Evolutionary conservation across 64 coral and sea anemone species (phyloP).

Genomic region (Montipora foliosa): DNA sequence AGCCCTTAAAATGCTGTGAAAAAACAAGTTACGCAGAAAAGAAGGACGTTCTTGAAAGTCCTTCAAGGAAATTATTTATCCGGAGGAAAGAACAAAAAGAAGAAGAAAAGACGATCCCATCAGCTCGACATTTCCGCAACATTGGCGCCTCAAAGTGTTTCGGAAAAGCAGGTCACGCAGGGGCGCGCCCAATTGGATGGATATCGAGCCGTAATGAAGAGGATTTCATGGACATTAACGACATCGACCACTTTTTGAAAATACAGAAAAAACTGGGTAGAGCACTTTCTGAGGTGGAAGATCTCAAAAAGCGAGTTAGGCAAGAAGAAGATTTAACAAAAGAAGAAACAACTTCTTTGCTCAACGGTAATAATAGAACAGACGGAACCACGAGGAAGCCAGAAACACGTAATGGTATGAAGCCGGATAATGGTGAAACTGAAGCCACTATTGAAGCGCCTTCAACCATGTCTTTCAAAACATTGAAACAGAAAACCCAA

Average conservation of each 20-base stretch:
- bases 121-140: not conserved
- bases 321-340: not conserved
- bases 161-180: no score
- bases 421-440: not conserved
- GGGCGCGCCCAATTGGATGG: not conserved
- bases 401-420: not conserved
- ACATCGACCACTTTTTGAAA: constrained; percentile 1
- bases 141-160: not conserved
- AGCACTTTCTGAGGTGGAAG: not conserved
- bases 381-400: not conserved
- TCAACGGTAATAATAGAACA: no score
- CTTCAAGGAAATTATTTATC: no score
- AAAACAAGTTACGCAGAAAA: no score
- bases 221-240: constrained; percentile 10
- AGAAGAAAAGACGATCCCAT: not conserved
- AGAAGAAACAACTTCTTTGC: not conserved
- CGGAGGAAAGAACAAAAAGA: not conserved
- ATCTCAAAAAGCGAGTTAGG: not conserved
- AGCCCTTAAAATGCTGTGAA: no score
- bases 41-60: no score
- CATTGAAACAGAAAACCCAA: not conserved
- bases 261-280: not conserved
- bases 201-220: not conserved
- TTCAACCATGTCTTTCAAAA: not conserved
- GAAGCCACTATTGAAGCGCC: not conserved